Percentiles rank a stretch among this genome's conserved stretches.
These are phyloP conservation scores for Gadopsis bispinosus DNA, from an alignment of 2,797 vertebrate genomes.

Conservation along the genomic window DNA sequence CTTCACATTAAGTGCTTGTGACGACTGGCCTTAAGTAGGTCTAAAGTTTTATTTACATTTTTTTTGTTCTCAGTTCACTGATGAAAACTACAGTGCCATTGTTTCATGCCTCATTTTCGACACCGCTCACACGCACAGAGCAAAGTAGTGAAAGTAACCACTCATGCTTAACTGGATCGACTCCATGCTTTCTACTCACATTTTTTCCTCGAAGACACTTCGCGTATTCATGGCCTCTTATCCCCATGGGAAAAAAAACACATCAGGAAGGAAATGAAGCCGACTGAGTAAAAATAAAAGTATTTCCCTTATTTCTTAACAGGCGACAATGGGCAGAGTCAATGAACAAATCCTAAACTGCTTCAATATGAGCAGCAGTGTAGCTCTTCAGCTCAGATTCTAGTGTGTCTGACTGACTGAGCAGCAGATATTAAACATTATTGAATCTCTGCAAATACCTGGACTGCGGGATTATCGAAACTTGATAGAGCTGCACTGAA, in stretches of 20 bases:
- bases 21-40: constrained; percentile 15
- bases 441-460: constrained; percentile 71
- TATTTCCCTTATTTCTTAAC: constrained; percentile 62
- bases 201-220: constrained; percentile 69
- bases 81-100: constrained; percentile 14
- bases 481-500: constrained; percentile 66
- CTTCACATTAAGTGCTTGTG: not conserved
- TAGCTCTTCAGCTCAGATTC: constrained; percentile 52
- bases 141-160: constrained; percentile 36
- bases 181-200: constrained; percentile 61
- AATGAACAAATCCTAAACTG: constrained; percentile 61
- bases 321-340: constrained; percentile 54
- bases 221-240: constrained; percentile 67
- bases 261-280: constrained; percentile 72
- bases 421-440: constrained; percentile 73
- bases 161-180: constrained; percentile 62
- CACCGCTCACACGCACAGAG: constrained; percentile 4
- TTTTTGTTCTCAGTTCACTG: constrained; percentile 33
- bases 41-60: constrained; percentile 19
- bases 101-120: constrained; percentile 45
- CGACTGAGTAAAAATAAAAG: constrained; percentile 13
- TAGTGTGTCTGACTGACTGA: constrained; percentile 61
- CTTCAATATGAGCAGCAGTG: constrained; percentile 47
- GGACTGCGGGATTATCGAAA: constrained; percentile 60
- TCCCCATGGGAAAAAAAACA: constrained; percentile 63